phyloP scores from a whole-genome alignment of 2,113 vertebrate species.

The Coracopsis vasa region DNA sequence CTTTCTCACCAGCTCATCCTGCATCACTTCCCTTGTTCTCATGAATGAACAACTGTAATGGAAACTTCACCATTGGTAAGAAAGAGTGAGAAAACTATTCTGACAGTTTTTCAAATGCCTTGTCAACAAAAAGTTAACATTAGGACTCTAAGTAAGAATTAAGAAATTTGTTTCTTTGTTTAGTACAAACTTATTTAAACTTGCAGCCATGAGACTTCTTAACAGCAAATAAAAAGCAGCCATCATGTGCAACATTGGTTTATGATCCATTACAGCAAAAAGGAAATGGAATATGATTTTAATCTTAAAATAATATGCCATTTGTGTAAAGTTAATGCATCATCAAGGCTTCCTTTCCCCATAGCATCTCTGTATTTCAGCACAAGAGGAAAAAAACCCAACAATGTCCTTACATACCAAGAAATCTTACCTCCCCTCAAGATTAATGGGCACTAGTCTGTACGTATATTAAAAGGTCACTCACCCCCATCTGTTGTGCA shows the following conservation, averaged over 20 bases:
- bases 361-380: neutral
- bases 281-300: conserved; percentile 15
- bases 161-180: neutral
- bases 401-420: neutral
- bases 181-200: neutral
- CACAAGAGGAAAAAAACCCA: neutral
- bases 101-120: neutral
- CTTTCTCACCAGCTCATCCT: conserved; percentile 74
- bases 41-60: conserved; percentile 62
- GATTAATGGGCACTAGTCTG: neutral
- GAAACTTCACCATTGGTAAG: conserved; percentile 31
- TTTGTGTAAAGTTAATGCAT: conserved; percentile 14
- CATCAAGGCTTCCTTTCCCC: neutral
- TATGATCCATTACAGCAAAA: conserved; percentile 12
- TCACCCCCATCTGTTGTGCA: neutral
- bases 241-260: neutral
- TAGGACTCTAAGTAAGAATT: neutral
- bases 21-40: conserved; percentile 75
- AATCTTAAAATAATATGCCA: conserved; percentile 40
- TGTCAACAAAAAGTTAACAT: neutral
- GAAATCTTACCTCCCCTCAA: conserved; percentile 5
- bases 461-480: neutral
- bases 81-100: neutral
- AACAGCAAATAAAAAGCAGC: neutral
- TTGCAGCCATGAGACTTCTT: neutral